Conservation (phyloP, 2,797 vertebrate species). For the Brachymystax lenok region DNA sequence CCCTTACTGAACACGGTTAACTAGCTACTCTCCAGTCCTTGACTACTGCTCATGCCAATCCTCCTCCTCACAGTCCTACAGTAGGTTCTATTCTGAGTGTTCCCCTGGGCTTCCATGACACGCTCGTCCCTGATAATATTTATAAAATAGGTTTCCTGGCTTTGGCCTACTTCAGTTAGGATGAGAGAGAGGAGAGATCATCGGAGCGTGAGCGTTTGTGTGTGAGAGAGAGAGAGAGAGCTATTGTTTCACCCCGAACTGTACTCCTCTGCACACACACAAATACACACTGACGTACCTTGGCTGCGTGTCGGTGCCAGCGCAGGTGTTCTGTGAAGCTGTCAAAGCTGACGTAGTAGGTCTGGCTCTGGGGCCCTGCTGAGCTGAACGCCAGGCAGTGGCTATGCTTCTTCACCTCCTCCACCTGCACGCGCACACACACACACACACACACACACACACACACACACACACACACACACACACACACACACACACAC, state of each 20-base stretch:
- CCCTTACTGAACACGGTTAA: neutral
- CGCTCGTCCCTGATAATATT: slow-evolving; percentile 74
- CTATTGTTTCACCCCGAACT: neutral
- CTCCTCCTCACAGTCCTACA: slow-evolving; percentile 31
- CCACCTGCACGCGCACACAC: slow-evolving; percentile 79
- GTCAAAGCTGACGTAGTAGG: slow-evolving; percentile 96
- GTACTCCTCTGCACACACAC: slow-evolving; percentile 16
- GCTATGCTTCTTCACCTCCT: slow-evolving; percentile 97
- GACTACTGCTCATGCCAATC: slow-evolving; percentile 50
- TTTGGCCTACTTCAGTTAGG: slow-evolving; percentile 75
- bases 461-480: neutral
- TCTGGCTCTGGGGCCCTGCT: slow-evolving; percentile 95
- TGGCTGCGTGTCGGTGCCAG: slow-evolving; percentile 95
- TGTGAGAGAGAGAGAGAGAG: neutral
- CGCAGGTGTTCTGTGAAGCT: slow-evolving; percentile 96
- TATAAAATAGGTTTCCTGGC: slow-evolving; percentile 76
- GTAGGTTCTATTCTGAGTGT: slow-evolving; percentile 75
- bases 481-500: slow-evolving; percentile 2
- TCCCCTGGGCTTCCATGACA: slow-evolving; percentile 70
- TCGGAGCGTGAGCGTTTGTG: slow-evolving; percentile 31
- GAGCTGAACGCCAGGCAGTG: slow-evolving; percentile 98
- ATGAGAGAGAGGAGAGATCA: slow-evolving; percentile 25
- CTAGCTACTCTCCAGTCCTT: slow-evolving; percentile 11
- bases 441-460: slow-evolving; percentile 6
- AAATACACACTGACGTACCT: slow-evolving; percentile 72